Evolutionary conservation across 2,113 vertebrate genomes (phyloP), one percentile per base, ranked within the genome.

Genomic region (Myrmecophaga tridactyla): DNA sequence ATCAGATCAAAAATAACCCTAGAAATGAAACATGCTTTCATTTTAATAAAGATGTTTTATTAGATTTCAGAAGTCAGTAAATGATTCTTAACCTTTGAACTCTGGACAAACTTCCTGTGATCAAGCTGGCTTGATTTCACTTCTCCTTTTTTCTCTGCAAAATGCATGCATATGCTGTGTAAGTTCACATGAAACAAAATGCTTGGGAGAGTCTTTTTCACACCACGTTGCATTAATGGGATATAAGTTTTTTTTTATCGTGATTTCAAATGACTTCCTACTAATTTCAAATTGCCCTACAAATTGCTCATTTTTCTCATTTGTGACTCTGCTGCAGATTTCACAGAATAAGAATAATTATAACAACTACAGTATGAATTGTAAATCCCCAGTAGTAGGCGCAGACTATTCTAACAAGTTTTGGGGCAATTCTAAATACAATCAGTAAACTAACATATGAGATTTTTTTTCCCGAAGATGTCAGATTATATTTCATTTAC

Each of bases 271-370:
- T 67, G 96, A 77, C 51, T 94, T 48, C 29, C n/a, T 85, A 60
- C 1, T 97, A 84, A 96, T 97, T 89, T 97, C 11, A 69, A 93
- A 94, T 27, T 96, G 39, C 0, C 92, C 96, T 94, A 94, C 17
- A 58, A 13, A 46, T 72, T 41, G 12, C 15, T 27, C 4, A 0
- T n/a, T 77, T 75, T 86, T 63, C 56, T 93, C 84, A 92, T 76
- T 83, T 94, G 41, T 53, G 56, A 39, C 62, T 86, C 31, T 67
- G 23, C 9, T 83, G 9, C 39, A 95, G 25, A 95, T 86, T 41
- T 78, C 13, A 41, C 10, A 36, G 58, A 56, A 46, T 63, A 82
- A 73, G 34, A 78, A 81, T 4, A 21, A 7, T 62, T 65, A 29
- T 72, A 93, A 88, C 63, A n/a, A 72, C 36, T 62, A 87, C 1